Percentiles rank a stretch among this genome's conserved stretches.
phyloP scores from a whole-genome alignment of 2,888 invertebrate species.

The Dicranocentrus wangi region DNA sequence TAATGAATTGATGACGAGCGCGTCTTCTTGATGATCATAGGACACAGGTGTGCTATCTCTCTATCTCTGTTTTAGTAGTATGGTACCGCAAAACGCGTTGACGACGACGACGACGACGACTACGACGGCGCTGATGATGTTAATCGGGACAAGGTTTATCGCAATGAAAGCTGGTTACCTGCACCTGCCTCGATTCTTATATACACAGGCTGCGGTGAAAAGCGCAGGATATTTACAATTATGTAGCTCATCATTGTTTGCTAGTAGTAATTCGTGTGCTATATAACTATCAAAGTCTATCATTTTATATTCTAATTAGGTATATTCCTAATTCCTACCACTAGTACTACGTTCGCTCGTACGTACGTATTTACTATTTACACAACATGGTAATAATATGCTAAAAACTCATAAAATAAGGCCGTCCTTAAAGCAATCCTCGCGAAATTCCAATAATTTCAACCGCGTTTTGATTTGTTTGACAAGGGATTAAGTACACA shows the following conservation, averaged over 20 bases:
- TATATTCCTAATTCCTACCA: neutral
- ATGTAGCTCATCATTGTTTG: neutral
- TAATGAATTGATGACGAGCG: conserved; percentile 7
- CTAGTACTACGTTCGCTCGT: neutral
- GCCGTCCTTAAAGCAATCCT: too few species aligned
- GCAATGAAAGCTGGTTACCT: conserved; percentile 35
- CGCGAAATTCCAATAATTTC: too few species aligned
- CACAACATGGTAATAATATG: too few species aligned
- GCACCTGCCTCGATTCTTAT: conserved; percentile 7
- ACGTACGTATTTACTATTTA: too few species aligned
- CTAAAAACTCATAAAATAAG: too few species aligned
- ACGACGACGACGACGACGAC: neutral
- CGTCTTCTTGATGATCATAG: neutral
- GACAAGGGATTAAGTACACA: too few species aligned
- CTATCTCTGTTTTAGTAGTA: neutral
- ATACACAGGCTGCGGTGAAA: neutral
- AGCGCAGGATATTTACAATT: neutral
- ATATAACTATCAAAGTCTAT: neutral
- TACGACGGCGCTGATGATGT: conserved; percentile 22
- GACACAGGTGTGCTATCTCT: conserved; percentile 21
- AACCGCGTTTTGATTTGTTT: too few species aligned
- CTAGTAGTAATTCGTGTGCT: neutral
- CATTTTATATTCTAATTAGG: neutral
- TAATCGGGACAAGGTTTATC: conserved; percentile 63
- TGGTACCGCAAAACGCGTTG: neutral